phyloP scores from a whole-genome alignment of 2,888 invertebrate species.

The Drosophila austrosaltans region DNA sequence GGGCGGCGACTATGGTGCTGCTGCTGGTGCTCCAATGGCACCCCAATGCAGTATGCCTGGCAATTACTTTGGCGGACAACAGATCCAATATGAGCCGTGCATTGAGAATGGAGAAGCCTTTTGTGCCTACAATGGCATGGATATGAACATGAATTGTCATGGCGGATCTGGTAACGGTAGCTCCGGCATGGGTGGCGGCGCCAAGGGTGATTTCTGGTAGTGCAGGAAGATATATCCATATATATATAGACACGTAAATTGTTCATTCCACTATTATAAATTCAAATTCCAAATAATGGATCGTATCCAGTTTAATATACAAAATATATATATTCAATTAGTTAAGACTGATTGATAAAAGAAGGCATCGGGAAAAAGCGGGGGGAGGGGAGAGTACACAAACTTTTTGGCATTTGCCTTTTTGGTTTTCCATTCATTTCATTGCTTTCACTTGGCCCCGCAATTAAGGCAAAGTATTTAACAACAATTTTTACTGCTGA shows the following conservation, averaged over 20 bases:
- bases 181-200: neutral
- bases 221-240: no score
- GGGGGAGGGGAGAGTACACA: no score
- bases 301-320: no score
- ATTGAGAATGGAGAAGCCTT: constrained; percentile 42
- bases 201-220: constrained; percentile 8
- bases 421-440: neutral
- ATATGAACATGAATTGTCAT: constrained; percentile 38
- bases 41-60: neutral
- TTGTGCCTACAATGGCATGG: constrained; percentile 45
- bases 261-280: no score
- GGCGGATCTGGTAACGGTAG: constrained; percentile 14
- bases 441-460: neutral
- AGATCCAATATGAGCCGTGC: constrained; percentile 30
- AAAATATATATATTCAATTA: no score
- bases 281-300: no score
- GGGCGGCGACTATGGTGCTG: constrained; percentile 4
- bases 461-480: constrained; percentile 45
- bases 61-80: constrained; percentile 17
- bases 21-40: neutral
- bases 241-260: no score
- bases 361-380: no score
- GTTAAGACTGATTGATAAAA: no score
- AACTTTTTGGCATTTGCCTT: no score
- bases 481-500: constrained; percentile 41